Evolutionary conservation across 1,140 invertebrate species (phyloP).

Genomic region (Musca domestica): DNA sequence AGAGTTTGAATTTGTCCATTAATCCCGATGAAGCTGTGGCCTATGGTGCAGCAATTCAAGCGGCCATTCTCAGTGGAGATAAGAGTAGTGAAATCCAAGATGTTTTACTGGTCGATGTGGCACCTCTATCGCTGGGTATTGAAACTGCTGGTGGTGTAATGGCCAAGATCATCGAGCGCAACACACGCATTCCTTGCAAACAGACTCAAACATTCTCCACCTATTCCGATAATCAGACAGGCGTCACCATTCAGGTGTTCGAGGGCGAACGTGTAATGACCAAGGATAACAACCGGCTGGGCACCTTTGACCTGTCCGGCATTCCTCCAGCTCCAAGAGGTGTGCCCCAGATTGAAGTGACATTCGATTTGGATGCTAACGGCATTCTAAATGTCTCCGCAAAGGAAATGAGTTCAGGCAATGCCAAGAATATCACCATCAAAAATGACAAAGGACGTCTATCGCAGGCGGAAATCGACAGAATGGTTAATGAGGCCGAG

Average conservation of each 20-base stretch:
- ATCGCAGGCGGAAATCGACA: conserved; percentile 79
- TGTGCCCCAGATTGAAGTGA: conserved; percentile 75
- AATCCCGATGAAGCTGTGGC: conserved; percentile 77
- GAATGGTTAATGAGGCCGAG: conserved; percentile 47
- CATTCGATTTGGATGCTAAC: conserved; percentile 63
- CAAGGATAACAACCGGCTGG: conserved; percentile 73
- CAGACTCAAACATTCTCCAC: conserved; percentile 67
- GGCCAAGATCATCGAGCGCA: conserved; percentile 66
- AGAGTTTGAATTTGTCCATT: conserved; percentile 68
- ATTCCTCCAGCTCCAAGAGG: conserved; percentile 80
- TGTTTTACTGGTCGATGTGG: conserved; percentile 60
- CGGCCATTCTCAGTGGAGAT: conserved; percentile 70
- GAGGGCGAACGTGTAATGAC: conserved; percentile 72
- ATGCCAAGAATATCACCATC: conserved; percentile 74
- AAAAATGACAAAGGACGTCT: conserved; percentile 82
- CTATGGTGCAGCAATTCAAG: conserved; percentile 74
- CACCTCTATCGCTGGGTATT: conserved; percentile 61
- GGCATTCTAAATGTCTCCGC: conserved; percentile 66
- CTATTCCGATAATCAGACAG: conserved; percentile 71
- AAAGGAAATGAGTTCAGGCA: conserved; percentile 59
- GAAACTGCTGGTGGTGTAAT: conserved; percentile 64
- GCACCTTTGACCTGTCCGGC: conserved; percentile 74
- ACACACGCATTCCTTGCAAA: conserved; percentile 65
- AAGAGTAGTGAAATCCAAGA: conserved; percentile 56
- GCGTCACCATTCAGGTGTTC: conserved; percentile 66